These are phyloP conservation scores for Anseranas semipalmata DNA, from an alignment of 2,113 vertebrate genomes.

Conservation along the genomic window DNA sequence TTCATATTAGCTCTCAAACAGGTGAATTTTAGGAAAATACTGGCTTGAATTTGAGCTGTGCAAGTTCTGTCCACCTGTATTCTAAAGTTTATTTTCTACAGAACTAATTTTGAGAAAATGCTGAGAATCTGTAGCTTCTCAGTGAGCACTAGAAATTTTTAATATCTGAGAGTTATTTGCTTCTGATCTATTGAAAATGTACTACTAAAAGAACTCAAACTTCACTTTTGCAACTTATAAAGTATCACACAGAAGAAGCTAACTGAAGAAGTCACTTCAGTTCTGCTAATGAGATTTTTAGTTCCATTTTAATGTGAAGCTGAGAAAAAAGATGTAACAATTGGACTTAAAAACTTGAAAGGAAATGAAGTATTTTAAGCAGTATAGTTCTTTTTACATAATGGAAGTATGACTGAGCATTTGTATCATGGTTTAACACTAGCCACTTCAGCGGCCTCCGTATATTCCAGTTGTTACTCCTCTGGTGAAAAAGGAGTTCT, in stretches of 20 bases:
- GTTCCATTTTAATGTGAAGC: not conserved
- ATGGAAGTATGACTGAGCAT: not conserved
- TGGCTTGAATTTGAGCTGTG: not conserved
- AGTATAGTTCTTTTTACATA: not conserved
- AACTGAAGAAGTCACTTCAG: not conserved
- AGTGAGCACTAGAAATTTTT: not conserved
- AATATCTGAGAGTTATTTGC: not conserved
- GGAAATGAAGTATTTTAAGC: not conserved
- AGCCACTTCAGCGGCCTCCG: not conserved
- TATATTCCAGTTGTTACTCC: not conserved
- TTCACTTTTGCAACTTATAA: not conserved
- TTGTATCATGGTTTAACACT: not conserved
- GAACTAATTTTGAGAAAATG: not conserved
- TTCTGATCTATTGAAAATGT: not conserved
- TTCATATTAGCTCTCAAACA: not conserved
- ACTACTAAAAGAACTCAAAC: not conserved
- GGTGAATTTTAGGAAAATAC: not conserved
- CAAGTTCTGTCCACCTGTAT: not conserved
- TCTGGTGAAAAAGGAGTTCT: not conserved
- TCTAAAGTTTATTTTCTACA: not conserved
- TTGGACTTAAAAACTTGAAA: not conserved
- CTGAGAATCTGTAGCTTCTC: not conserved
- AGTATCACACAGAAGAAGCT: not conserved
- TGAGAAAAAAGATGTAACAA: not conserved
- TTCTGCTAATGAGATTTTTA: not conserved